Conservation (phyloP, 2,888 invertebrate species). For the Meghimatium bilineatum region DNA sequence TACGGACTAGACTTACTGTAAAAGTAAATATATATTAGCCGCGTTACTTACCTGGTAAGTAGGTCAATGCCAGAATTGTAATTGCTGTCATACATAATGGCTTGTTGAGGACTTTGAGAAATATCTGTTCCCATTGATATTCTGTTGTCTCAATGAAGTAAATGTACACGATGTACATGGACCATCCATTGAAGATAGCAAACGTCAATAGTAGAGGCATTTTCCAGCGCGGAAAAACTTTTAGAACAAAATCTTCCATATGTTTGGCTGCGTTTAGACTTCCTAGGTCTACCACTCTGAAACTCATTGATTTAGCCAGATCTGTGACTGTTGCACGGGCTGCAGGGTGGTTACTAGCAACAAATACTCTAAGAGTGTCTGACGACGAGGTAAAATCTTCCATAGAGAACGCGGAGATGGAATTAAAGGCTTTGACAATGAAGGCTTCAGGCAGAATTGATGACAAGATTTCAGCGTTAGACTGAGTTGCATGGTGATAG, state of each 20-base stretch:
- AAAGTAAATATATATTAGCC: no score
- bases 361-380: conserved; percentile 57
- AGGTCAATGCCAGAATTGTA: conserved; percentile 65
- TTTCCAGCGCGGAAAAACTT: conserved; percentile 65
- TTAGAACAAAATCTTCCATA: conserved; percentile 64
- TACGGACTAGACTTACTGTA: no score
- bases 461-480: conserved; percentile 65
- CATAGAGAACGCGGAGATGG: conserved; percentile 68
- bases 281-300: conserved; percentile 64
- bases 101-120: conserved; percentile 68
- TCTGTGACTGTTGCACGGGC: conserved; percentile 60
- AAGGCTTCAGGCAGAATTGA: conserved; percentile 57
- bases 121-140: conserved; percentile 65
- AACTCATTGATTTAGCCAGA: conserved; percentile 66
- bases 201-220: conserved; percentile 61
- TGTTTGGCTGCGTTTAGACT: conserved; percentile 58
- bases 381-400: conserved; percentile 60
- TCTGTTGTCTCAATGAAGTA: conserved; percentile 61
- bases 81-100: conserved; percentile 69
- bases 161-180: conserved; percentile 62
- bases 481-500: conserved; percentile 54
- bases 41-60: conserved; percentile 62
- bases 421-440: conserved; percentile 71
- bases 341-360: conserved; percentile 60
- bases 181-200: conserved; percentile 65